These are phyloP conservation scores for Speoplatyrhinus poulsoni DNA, from an alignment of 2,113 vertebrate genomes.

Conservation along the genomic window DNA sequence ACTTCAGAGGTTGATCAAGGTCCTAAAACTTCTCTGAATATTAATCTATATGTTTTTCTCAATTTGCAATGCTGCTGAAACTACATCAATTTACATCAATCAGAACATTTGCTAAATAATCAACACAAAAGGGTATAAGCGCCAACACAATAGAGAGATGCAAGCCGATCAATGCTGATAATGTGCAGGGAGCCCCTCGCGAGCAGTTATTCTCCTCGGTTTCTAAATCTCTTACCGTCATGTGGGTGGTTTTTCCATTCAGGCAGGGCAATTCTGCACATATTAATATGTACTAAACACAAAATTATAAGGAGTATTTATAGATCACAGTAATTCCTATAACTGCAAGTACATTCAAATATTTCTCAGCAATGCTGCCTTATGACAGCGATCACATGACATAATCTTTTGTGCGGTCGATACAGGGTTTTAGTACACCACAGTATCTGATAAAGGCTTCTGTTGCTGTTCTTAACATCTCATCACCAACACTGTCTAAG, in stretches of 20 bases:
- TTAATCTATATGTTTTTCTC: too few species aligned
- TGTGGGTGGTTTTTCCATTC: background rate
- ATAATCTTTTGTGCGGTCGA: background rate
- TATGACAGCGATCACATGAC: background rate
- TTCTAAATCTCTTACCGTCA: background rate
- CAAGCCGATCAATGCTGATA: constrained; percentile 28
- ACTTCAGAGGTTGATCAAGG: too few species aligned
- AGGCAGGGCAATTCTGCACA: background rate
- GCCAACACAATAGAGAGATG: constrained; percentile 23
- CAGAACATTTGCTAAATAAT: too few species aligned
- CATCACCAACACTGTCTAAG: background rate
- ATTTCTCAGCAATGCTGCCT: background rate
- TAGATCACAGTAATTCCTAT: background rate
- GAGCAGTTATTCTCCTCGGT: constrained; percentile 33
- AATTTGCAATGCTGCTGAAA: too few species aligned
- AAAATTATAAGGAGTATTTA: background rate
- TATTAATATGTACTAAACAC: background rate
- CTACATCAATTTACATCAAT: too few species aligned
- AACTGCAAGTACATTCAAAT: background rate
- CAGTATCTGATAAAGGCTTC: background rate
- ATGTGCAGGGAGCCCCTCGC: constrained; percentile 29
- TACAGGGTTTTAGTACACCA: background rate
- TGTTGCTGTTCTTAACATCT: constrained; percentile 13
- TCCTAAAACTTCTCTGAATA: too few species aligned
- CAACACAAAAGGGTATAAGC: too few species aligned